phyloP scores from a whole-genome alignment of 35 echinoderm and acorn worm genomes.

The Patiria miniata region DNA sequence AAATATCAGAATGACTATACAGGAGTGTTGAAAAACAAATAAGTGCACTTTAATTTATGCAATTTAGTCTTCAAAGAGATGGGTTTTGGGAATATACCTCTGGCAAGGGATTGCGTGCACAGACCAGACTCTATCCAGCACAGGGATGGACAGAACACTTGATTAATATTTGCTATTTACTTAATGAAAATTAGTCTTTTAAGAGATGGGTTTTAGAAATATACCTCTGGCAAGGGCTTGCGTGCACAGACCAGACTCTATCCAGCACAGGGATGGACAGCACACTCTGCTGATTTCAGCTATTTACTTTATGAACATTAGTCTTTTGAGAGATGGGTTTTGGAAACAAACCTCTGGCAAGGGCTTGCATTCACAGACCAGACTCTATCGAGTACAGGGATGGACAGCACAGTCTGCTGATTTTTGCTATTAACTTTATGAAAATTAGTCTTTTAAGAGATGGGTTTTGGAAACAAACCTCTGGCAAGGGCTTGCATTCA shows the following conservation, averaged over 20 bases:
- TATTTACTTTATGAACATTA: not conserved
- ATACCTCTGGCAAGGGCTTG: constrained; percentile 44
- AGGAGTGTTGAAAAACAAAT: too few species aligned
- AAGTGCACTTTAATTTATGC: not conserved
- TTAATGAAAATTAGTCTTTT: not conserved
- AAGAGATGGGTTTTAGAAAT: too few species aligned
- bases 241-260: too few species aligned
- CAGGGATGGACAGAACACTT: too few species aligned
- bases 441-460: not conserved
- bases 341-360: constrained; percentile 30
- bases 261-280: too few species aligned
- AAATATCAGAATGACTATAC: too few species aligned
- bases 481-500: constrained; percentile 39
- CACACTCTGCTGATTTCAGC: not conserved
- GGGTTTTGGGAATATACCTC: constrained; percentile 4
- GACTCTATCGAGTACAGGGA: too few species aligned
- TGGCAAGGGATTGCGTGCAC: constrained; percentile 35
- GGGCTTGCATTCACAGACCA: constrained; percentile 34
- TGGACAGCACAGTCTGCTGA: not conserved
- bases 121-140: too few species aligned
- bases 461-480: constrained; percentile 16
- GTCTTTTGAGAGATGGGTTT: too few species aligned
- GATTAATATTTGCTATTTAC: not conserved
- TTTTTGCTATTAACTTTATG: not conserved
- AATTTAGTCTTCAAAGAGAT: not conserved